Conservation (phyloP, 2,113 vertebrate genomes). For the Octodon degus region DNA sequence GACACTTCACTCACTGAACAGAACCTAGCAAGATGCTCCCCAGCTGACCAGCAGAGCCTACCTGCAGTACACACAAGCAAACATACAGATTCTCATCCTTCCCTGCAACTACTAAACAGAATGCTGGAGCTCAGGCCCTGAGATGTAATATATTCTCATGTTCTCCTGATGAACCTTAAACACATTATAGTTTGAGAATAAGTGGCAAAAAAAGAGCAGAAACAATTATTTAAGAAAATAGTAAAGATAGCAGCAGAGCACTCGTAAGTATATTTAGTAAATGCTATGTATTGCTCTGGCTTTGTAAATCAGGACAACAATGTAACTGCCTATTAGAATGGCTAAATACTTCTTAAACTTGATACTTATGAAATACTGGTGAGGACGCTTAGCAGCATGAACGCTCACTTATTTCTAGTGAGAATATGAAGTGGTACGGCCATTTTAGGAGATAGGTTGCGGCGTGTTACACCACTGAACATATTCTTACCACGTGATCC, state of each 20-base stretch:
- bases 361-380: neutral
- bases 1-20: neutral
- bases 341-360: neutral
- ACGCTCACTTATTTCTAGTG: neutral
- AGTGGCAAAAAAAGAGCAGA: neutral
- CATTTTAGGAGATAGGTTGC: neutral
- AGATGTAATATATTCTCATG: neutral
- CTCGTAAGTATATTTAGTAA: neutral
- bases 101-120: neutral
- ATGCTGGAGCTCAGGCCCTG: neutral
- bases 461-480: neutral
- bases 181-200: neutral
- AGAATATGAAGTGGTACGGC: neutral
- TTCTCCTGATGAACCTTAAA: neutral
- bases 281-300: neutral
- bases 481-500: neutral
- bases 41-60: neutral
- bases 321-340: neutral
- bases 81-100: neutral
- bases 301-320: constrained; percentile 1
- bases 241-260: neutral
- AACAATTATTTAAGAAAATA: neutral
- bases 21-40: constrained; percentile 17
- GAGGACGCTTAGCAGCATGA: neutral
- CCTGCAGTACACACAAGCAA: neutral